Evolutionary conservation across 2,113 vertebrate genomes (phyloP), one percentile per base, ranked within the genome.

Genomic region (Terrapene triunguis): DNA sequence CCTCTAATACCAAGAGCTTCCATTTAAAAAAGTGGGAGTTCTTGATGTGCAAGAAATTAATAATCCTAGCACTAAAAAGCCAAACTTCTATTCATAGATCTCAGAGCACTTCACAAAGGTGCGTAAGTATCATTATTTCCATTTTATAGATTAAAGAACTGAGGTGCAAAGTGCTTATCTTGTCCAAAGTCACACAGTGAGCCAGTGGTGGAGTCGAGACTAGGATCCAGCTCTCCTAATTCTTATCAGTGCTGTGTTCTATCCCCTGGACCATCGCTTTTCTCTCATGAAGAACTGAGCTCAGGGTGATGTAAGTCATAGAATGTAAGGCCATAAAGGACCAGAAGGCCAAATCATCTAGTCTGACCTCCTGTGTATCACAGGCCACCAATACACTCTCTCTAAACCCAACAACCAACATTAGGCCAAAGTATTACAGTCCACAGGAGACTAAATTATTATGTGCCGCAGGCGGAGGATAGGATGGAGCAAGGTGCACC

Each of bases 131-230:
- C 47, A 1, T 35, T 29, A 48, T 92, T 93, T 17, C 35, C 65
- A 1, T 22, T 57, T 38, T 69, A 72, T 38, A 80, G 2, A 8
- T 38, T 62, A 25, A 50, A 82, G 89, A 93, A 92, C 25, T 10
- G 53, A 94, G 78, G 55, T 72, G 82, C 24, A 84, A 89, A 79
- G 5, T 51, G 19, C 10, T 44, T 13, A 1, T 38, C 17, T 13
- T 62, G 1, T 57, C 74, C 59, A n/a, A 47, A 4, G 24, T 80
- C 27, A 83, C 10, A 6, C 0, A 0, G 44, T 44, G 42, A 83
- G 8, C 16, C 44, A 72, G 1, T 48, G 25, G 27, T 3, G 29
- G 5, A 89, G 21, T 21, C 4, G 59, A 76, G 8, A 50, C 47
- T 5, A 84, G 22, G 80, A 57, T 74, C 76, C 10, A 19, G 13